Base-by-base conservation (phyloP, 2,888 invertebrate species). In the Steinernema hermaphroditum region DNA sequence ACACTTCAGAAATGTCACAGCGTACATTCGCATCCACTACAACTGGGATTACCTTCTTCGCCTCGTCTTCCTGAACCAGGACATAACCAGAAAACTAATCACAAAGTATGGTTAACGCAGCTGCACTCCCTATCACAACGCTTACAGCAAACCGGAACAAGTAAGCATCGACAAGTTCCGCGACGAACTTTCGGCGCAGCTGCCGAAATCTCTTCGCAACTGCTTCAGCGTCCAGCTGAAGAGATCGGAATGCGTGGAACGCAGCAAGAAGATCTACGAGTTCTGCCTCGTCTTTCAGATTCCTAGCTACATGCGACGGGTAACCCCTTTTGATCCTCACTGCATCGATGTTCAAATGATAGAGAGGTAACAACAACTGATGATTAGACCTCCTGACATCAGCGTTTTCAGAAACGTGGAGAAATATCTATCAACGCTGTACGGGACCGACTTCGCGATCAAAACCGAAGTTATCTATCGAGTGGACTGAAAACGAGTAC, bases 21-120 rank as follows among this genome's bases (percentile, higher is more conserved):
- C 62, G 16, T 62, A 62, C 32, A 62, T 62, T 29, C 29, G 62
- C 27, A 27, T 22, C 62, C 62, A 62, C 62, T 62, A 62, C 62
- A 62, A 62, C 62, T 62, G 62, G 62, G 62, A 62, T 16, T 62
- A 32, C 62, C 62, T 62, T 16, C 62, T 62, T 1, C 6, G 62
- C 9, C 62, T 62, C 6, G 29, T 62, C 32, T 62, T 62, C 32
- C 29, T 62, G 32, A 62, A 62, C 34, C 62, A 34, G 34, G 62
- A 62, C 16, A 62, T 62, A 9, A 62, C 62, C 14, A 62, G 32
- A n/a, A 62, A 62, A 16, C 32, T 32, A 32, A 62, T 62, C 62
- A 62, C 62, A 29, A 62, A 62, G 62, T 62, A 32, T 22, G 54
- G 19, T 14, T 16, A 46, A 46, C 2, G 46, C 16, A 14, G 4